Conservation (phyloP, 2,113 vertebrate genomes). For the Tetrax tetrax region DNA sequence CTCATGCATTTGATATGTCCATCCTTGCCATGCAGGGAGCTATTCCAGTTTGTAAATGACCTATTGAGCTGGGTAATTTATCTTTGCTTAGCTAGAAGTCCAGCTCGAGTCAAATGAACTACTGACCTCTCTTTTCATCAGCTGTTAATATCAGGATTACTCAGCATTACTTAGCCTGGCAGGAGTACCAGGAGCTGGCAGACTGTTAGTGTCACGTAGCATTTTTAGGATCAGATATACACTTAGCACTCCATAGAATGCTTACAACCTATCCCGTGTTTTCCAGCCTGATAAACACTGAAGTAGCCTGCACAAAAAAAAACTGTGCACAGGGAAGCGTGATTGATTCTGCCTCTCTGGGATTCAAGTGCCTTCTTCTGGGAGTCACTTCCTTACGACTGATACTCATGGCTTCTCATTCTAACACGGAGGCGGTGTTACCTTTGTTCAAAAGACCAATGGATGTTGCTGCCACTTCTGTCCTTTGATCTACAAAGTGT, state of each 20-base stretch:
- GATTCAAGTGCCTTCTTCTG: not conserved
- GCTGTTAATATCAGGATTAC: not conserved
- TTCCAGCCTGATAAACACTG: not conserved
- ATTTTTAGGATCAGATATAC: not conserved
- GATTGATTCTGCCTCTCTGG: not conserved
- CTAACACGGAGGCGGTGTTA: not conserved
- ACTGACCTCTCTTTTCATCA: not conserved
- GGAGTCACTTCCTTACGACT: not conserved
- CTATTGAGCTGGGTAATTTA: not conserved
- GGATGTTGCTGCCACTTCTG: not conserved
- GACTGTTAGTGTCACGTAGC: not conserved
- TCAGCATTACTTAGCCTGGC: not conserved
- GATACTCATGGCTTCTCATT: not conserved
- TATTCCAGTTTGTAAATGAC: not conserved
- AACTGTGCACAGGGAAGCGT: not conserved
- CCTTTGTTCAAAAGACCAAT: not conserved
- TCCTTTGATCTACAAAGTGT: not conserved
- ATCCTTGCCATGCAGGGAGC: not conserved
- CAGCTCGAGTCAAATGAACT: not conserved
- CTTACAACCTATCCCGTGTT: not conserved
- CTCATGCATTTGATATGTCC: not conserved
- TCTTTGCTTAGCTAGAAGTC: slow-evolving; percentile 19
- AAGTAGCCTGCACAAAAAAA: not conserved
- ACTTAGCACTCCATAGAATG: not conserved
- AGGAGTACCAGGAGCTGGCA: not conserved